Conservation (phyloP, 2,797 vertebrate species). For the Benthosema pterotum region DNA sequence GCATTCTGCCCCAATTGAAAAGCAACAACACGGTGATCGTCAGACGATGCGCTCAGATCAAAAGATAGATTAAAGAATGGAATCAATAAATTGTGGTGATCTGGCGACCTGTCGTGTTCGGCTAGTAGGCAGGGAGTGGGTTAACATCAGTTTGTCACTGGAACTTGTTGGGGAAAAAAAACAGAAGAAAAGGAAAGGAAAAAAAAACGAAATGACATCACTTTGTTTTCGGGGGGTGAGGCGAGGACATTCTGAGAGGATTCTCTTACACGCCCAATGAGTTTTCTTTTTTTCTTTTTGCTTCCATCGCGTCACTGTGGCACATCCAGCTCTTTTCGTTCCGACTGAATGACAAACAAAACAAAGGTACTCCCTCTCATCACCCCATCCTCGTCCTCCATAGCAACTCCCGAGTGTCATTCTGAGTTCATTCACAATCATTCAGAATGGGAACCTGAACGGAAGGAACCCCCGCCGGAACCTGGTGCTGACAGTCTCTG, state of each 20-base stretch:
- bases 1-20: too few relatives aligned
- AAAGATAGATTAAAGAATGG: too few relatives aligned
- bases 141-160: constrained; percentile 31
- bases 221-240: not conserved
- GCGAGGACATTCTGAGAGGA: not conserved
- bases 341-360: constrained; percentile 2
- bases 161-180: constrained; percentile 12
- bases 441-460: constrained; percentile 26
- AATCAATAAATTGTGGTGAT: too few relatives aligned
- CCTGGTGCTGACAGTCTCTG: constrained; percentile 14
- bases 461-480: not conserved
- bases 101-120: too few relatives aligned
- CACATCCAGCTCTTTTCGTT: constrained; percentile 9
- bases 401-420: constrained; percentile 8
- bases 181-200: too few relatives aligned
- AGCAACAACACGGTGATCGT: too few relatives aligned
- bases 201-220: constrained; percentile 29
- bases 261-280: not conserved
- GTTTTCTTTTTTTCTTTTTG: not conserved
- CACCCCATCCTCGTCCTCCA: not conserved
- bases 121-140: too few relatives aligned
- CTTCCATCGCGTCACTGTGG: not conserved
- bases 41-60: too few relatives aligned
- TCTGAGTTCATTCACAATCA: constrained; percentile 41
- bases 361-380: constrained; percentile 5